Base-by-base conservation (phyloP, 2,888 invertebrate genomes). In the Frankliniella fusca region DNA sequence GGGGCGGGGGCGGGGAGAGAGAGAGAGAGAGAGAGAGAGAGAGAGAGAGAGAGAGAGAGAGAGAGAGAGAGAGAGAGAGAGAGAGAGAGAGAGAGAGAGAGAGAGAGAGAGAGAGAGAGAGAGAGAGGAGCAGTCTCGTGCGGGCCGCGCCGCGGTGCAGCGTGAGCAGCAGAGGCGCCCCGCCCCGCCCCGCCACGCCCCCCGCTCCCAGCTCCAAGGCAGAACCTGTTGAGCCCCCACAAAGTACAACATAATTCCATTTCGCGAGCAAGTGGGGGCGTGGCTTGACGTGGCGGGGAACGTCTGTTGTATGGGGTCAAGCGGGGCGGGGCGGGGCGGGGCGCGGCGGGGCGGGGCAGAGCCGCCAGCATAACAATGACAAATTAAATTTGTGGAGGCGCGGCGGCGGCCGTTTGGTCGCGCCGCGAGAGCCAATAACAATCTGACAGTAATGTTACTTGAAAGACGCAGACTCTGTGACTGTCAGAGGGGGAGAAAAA, bases 11-110 rank as follows among this genome's bases (percentile, higher is more conserved):
- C n/a, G 38, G 38, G 38, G 38, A 3, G 38, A 5, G 65, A 65
- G 65, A 65, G 65, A 65, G 65, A 65, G 65, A 65, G 65, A 65
- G 65, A 65, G 65, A 65, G 65, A 65, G 65, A 65, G n/a, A 65
- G n/a, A 65, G 65, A 65, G 65, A 65, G 65, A 65, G 65, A 65
- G 50, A 50, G 50, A 50, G 50, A 50, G 50, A 50, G 50, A 50
- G 50, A 50, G 50, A 50, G 50, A 50, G 50, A 15, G 50, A 50
- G 50, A 50, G 10, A 50, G 50, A 50, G 50, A 9, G 50, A 50
- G 50, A 9, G 15, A 7, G 54, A 54, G 54, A 54, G 54, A 54
- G 54, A 54, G 7, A 20, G 54, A 54, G 54, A 54, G 54, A 54
- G 54, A 54, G 54, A 9, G 15, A 9, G 54, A 9, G 54, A 12